Evolutionary conservation across 2,113 vertebrate species (phyloP), one percentile per base, ranked within the genome.

Genomic region (Paraplagusia blochii): DNA sequence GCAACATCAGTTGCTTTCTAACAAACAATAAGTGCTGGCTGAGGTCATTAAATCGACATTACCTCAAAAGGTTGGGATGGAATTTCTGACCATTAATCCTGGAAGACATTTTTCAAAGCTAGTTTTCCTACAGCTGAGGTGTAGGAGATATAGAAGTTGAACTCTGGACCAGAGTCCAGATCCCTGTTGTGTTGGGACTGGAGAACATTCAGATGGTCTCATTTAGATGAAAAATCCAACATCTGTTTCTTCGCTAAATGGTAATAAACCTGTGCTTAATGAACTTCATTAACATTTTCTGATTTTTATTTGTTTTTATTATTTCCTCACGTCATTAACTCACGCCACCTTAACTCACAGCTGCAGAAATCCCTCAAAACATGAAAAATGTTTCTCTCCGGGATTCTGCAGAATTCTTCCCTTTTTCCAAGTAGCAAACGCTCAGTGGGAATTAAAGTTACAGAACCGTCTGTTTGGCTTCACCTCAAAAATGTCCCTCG

Each of bases 141-240:
- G 22, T 29, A 29, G 22, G 22, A 29, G 22, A 29, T 6, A 6
- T 29, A 29, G 22, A 29, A 29, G 22, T 29, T 6, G 22, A 6
- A 29, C 22, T n/a, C n/a, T 6, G 22, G 22, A 29, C 22, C 22
- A 29, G 22, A 29, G 10, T 40, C 4, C 38, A 40, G 38, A 40
- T 6, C 6, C 22, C 22, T 29, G 38, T 69, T 64, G 58, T 9
- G 0, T 59, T 35, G 63, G 61, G 58, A 73, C 57, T 65, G 49
- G 39, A 77, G 52, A 48, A 54, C 53, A 59, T 61, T 75, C 75
- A 83, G 76, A 81, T 76, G 66, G 58, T 34, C 61, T 68, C 63
- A 69, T 72, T 86, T 74, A 71, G 76, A 60, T 48, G 34, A 47
- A 65, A 69, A 53, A 58, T 49, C 35, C 39, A 64, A 63, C 33